Conservation (phyloP, 2,797 vertebrate species). For the Crenuchus spilurus region DNA sequence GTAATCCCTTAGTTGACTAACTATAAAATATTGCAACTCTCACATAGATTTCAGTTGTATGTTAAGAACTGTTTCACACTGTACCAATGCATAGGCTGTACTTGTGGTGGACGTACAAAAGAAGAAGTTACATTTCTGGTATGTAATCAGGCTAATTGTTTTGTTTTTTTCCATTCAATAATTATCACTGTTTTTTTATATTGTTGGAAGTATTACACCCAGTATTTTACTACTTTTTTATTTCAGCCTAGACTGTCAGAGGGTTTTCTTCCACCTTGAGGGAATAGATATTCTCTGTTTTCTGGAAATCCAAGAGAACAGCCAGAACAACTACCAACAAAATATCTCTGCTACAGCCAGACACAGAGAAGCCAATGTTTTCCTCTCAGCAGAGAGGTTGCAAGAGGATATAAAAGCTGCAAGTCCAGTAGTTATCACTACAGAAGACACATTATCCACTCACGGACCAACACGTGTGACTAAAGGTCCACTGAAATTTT, state of each 20-base stretch:
- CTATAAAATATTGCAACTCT: too few relatives aligned
- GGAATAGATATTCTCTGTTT: not conserved
- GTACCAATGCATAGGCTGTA: too few relatives aligned
- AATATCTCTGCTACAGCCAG: not conserved
- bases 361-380: not conserved
- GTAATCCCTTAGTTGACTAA: too few relatives aligned
- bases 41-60: too few relatives aligned
- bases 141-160: not conserved
- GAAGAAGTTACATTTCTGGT: not conserved
- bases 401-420: not conserved
- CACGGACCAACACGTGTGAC: not conserved
- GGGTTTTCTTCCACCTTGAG: not conserved
- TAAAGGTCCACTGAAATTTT: not conserved
- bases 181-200: constrained; percentile 1
- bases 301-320: not conserved
- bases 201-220: constrained; percentile 20
- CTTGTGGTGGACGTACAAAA: not conserved
- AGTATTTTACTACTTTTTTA: constrained; percentile 20
- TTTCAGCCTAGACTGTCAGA: constrained; percentile 12
- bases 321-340: not conserved
- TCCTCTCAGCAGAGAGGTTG: not conserved
- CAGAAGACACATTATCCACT: not conserved
- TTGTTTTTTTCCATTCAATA: too few relatives aligned
- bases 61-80: too few relatives aligned
- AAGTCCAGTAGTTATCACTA: not conserved